Evolutionary conservation across 2,888 invertebrate genomes (phyloP), one percentile per base, ranked within the genome.

Genomic region (Theretra japonica): DNA sequence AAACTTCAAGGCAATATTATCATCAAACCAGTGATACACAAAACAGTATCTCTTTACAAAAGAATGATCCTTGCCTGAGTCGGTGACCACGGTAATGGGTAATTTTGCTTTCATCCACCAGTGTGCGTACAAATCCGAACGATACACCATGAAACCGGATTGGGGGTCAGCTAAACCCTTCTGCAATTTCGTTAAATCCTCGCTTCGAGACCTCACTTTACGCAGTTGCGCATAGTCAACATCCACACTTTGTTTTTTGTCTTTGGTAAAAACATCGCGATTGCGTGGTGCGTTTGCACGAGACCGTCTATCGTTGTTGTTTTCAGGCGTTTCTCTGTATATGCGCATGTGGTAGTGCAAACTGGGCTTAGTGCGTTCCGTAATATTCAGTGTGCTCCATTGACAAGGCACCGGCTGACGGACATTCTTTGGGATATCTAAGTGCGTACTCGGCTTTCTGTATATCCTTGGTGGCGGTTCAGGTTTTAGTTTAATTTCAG

Each of bases 81-180:
- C 93, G 91, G 89, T 93, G 94, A 94, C 93, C 90, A 96, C 95
- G 82, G 94, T 95, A 79, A 95, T 95, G 77, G 97, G 97, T 87
- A 97, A 95, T 86, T 97, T 96, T 87, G 97, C 97, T 95, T 98
- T 98, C 95, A 98, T 96, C 97, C 98, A 98, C 98, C 98, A 98
- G 94, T 98, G 98, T 76, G 97, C 98, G 90, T 98, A 98, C 90
- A 98, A 95, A 84, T 97, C 97, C 68, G 97, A 97, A 74, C 96
- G 97, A 91, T 96, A 98, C 85, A 96, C 94, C 89, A 95, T 90
- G 80, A 93, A 94, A 75, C 94, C 94, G 77, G 90, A 87, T 77
- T 91, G 89, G 71, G 88, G 85, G 81, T 90, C 92, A 70, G 88
- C 83, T 77, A 91, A 81, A 79, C 89, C 88, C 84, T 92, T 91